Evolutionary conservation across 2,888 invertebrate genomes (phyloP), one percentile per base, ranked within the genome.

Genomic region (Drosophila dives): DNA sequence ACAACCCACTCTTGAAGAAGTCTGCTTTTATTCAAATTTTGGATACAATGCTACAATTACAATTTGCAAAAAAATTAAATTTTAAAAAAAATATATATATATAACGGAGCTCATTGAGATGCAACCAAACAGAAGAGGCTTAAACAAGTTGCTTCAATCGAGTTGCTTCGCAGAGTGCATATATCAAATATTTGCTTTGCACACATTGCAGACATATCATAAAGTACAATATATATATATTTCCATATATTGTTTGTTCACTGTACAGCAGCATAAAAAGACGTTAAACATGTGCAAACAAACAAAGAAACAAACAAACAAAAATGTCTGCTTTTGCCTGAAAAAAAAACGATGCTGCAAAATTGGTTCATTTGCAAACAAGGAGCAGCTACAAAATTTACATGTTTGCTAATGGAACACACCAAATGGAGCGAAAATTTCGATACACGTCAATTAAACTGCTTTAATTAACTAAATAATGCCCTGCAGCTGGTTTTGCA

Each of bases 391-490:
- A 29, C 29, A 29, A 4, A 40, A 45, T 29, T 68, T 29, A 64
- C 75, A 56, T 75, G 60, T 58, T 64, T 36, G 64, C 70, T 54
- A 64, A 75, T 67, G 54, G 58, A 58, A 45, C 26, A 45, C 26
- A 53, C 15, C 23, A 26, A 17, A 49, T 54, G 26, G 17, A 34
- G 17, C 17, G 26, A 38, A 40, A 48, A 60, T 69, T 50, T 50
- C 49, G 48, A 58, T 67, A 23, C 20, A 15, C 6, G 6, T 7
- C 26, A 51, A 54, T 23, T 54, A 11, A 23, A 20, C 0, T 33
- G 33, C 20, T 10, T 33, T 15, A 20, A 53, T 15, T 20, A 7
- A 29, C 51, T 23, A n/a, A 15, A 15, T 2, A 17, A 50, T 34
- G 50, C 10, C 11, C 20, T n/a, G 29, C 17, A 11, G 23, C 2